These are phyloP conservation scores for Triplophysa bombifrons DNA, from an alignment of 2,797 vertebrate species.

Conservation along the genomic window DNA sequence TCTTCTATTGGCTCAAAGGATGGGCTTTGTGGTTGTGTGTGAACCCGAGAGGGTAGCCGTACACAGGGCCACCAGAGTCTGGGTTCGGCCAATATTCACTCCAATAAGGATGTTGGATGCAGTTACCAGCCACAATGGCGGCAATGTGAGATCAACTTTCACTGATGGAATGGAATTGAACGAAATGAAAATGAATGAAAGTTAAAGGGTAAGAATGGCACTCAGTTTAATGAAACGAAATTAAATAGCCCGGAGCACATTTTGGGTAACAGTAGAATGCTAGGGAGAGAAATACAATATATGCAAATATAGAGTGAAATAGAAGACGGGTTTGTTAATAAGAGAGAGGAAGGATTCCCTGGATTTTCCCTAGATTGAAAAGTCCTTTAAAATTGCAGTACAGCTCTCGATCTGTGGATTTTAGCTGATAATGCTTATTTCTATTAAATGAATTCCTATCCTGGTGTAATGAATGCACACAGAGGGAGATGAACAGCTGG, in stretches of 20 bases:
- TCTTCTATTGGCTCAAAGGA: slow-evolving; percentile 13
- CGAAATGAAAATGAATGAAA: slow-evolving; percentile 26
- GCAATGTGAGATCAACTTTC: slow-evolving; percentile 25
- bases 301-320: neutral
- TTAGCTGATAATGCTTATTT: slow-evolving; percentile 47
- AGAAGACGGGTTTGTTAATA: neutral
- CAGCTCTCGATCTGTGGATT: slow-evolving; percentile 31
- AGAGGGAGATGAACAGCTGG: slow-evolving; percentile 33
- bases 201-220: slow-evolving; percentile 26
- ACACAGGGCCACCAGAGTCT: slow-evolving; percentile 27
- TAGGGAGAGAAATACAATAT: slow-evolving; percentile 1
- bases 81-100: slow-evolving; percentile 31
- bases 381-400: slow-evolving; percentile 15
- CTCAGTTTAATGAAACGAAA: slow-evolving; percentile 34
- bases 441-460: slow-evolving; percentile 53
- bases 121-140: slow-evolving; percentile 20
- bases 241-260: slow-evolving; percentile 19
- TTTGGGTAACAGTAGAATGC: slow-evolving; percentile 31
- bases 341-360: slow-evolving; percentile 28
- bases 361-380: slow-evolving; percentile 42
- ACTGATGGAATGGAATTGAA: slow-evolving; percentile 19
- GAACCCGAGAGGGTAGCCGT: slow-evolving; percentile 31
- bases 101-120: slow-evolving; percentile 30
- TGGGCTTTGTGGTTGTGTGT: slow-evolving; percentile 37
- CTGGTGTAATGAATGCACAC: slow-evolving; percentile 55